Base-by-base conservation (phyloP, 2,113 vertebrate species). In the Glaucidium brasilianum region DNA sequence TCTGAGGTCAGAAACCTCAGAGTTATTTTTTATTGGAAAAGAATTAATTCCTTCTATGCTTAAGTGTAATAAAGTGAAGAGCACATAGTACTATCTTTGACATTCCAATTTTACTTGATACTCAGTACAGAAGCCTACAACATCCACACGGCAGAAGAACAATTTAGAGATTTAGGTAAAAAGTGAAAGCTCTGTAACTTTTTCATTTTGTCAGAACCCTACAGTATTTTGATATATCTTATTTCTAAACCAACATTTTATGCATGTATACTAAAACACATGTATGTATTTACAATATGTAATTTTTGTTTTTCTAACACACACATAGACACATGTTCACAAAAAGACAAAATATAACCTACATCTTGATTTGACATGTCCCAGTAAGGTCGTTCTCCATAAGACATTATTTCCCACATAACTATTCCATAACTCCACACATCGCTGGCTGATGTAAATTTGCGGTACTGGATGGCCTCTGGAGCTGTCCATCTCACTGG, bases 341-440 rank as follows among this genome's bases (percentile, higher is more conserved):
- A 5, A 60, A 35, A 11, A 64, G 34, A 60, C 43, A 59, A 74
- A 66, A 23, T 39, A 73, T n/a, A 93, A 99, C 99, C 98, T 98
- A 99, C 99, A 94, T 99, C 99, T 98, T 99, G 99, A 98, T 99
- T 99, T 95, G 99, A 99, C 99, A 99, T 99, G 97, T 99, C 99
- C 99, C 99, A 99, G 85, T 99, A 99, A 69, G 99, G 99, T 79
- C 99, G 97, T 45, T 99, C 99, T 96, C 99, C 99, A 0, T 99
- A 99, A 91, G 99, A 99, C 99, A 99, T 99, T 77, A 99, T 99
- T 98, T 99, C 99, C 99, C 99, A 99, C 99, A 99, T 99, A 94
- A 99, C 99, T 80, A 99, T 99, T 95, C 99, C 99, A 2, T 99
- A 99, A 96, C 99, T 99, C 99, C 99, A 99, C 29, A 99, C 99